Conservation (phyloP, 2,797 vertebrate genomes). For the Scomberomorus guttatus region DNA sequence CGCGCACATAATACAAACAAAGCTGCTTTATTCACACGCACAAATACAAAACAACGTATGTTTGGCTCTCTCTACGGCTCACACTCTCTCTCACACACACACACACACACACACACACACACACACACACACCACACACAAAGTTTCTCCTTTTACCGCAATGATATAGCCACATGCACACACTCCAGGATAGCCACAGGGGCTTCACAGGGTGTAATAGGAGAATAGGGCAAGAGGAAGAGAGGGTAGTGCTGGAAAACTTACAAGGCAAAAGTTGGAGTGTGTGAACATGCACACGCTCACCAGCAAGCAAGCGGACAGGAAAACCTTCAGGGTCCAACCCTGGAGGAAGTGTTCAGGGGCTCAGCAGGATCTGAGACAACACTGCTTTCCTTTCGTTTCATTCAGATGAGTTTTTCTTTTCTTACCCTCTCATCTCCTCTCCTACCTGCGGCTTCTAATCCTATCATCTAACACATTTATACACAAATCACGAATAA, state of each 20-base stretch:
- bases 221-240: background rate
- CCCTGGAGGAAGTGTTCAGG: slow-evolving; percentile 28
- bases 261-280: background rate
- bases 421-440: slow-evolving; percentile 29
- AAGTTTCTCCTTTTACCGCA: slow-evolving; percentile 7
- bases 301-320: slow-evolving; percentile 3
- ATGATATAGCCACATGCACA: slow-evolving; percentile 21
- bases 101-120: background rate
- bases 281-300: background rate
- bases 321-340: slow-evolving; percentile 41
- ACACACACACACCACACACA: slow-evolving; percentile 1
- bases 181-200: slow-evolving; percentile 19
- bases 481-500: slow-evolving; percentile 52
- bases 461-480: slow-evolving; percentile 40
- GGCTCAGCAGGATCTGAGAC: slow-evolving; percentile 23
- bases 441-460: slow-evolving; percentile 37
- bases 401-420: slow-evolving; percentile 21
- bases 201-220: slow-evolving; percentile 21
- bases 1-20: slow-evolving; percentile 27
- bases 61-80: background rate
- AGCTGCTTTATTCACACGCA: slow-evolving; percentile 30
- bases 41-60: slow-evolving; percentile 7
- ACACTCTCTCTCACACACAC: background rate
- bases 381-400: slow-evolving; percentile 18
- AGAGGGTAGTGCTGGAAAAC: slow-evolving; percentile 20